These are phyloP conservation scores for Lordiphosa andalusiaca DNA, from an alignment of 2,888 invertebrate genomes.

Conservation along the genomic window DNA sequence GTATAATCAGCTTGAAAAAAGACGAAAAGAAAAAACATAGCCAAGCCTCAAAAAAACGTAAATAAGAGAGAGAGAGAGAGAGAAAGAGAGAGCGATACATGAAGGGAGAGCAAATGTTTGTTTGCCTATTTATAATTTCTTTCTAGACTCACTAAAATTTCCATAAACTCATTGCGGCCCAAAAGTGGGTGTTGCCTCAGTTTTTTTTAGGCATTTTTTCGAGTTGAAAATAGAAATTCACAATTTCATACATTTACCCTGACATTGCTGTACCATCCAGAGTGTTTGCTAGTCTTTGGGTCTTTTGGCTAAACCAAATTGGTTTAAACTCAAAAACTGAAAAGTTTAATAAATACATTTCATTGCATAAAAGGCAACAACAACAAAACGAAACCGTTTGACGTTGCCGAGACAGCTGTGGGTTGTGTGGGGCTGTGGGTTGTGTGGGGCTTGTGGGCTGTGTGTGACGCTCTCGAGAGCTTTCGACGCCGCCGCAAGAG, in stretches of 20 bases:
- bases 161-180: constrained; percentile 27
- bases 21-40: constrained; percentile 1
- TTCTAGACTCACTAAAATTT: constrained; percentile 47
- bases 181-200: constrained; percentile 6
- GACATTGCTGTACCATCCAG: too few relatives aligned
- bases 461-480: constrained; percentile 24
- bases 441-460: constrained; percentile 2
- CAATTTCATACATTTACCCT: too few relatives aligned
- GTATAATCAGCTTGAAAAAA: background rate
- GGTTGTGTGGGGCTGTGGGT: too few relatives aligned
- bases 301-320: background rate
- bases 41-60: background rate
- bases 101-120: constrained; percentile 4
- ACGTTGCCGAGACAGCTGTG: constrained; percentile 10
- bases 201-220: too few relatives aligned
- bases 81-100: too few relatives aligned
- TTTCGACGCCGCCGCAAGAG: constrained; percentile 27
- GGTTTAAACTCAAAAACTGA: constrained; percentile 19
- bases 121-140: constrained; percentile 11
- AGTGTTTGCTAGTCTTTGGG: constrained; percentile 9
- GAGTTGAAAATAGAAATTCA: too few relatives aligned
- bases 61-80: too few relatives aligned
- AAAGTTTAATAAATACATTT: constrained; percentile 34
- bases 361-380: constrained; percentile 59
- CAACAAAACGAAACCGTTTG: constrained; percentile 11